These are phyloP conservation scores for Cheumatopsyche charites DNA, from an alignment of 1,140 invertebrate species.

Conservation along the genomic window DNA sequence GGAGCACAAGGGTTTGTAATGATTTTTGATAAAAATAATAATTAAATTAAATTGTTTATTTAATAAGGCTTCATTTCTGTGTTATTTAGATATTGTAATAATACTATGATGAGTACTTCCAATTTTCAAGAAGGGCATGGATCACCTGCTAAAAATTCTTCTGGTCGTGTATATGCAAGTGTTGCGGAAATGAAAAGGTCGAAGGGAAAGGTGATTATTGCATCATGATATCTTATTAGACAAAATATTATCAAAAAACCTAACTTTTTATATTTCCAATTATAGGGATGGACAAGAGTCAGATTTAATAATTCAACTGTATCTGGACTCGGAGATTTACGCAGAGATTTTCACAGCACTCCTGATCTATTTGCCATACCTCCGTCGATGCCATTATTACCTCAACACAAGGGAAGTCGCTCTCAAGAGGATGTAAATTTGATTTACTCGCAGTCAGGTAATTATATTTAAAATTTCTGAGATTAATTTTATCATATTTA, in stretches of 20 bases:
- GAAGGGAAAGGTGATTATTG: constrained; percentile 71
- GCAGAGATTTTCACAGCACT: constrained; percentile 87
- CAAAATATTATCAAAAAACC: background rate
- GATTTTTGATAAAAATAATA: background rate
- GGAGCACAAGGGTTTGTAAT: constrained; percentile 52
- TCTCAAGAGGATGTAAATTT: constrained; percentile 79
- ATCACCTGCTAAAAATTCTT: constrained; percentile 68
- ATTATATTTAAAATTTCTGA: constrained; percentile 6
- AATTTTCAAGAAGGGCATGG: constrained; percentile 73
- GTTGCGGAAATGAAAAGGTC: constrained; percentile 93
- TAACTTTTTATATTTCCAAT: background rate
- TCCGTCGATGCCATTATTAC: constrained; percentile 35
- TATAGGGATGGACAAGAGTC: constrained; percentile 59
- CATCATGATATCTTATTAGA: constrained; percentile 19
- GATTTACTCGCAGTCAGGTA: constrained; percentile 39
- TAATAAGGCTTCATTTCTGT: background rate
- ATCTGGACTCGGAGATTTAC: constrained; percentile 67
- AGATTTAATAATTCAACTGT: constrained; percentile 61
- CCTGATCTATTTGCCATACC: constrained; percentile 73
- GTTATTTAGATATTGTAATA: constrained; percentile 50
- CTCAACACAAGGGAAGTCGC: constrained; percentile 64
- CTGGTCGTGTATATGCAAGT: constrained; percentile 83
- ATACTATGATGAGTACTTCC: constrained; percentile 74
- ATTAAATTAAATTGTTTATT: background rate
- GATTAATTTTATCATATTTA: background rate